phyloP scores from a whole-genome alignment of 2,113 vertebrate species.

The Spea multiplicata region DNA sequence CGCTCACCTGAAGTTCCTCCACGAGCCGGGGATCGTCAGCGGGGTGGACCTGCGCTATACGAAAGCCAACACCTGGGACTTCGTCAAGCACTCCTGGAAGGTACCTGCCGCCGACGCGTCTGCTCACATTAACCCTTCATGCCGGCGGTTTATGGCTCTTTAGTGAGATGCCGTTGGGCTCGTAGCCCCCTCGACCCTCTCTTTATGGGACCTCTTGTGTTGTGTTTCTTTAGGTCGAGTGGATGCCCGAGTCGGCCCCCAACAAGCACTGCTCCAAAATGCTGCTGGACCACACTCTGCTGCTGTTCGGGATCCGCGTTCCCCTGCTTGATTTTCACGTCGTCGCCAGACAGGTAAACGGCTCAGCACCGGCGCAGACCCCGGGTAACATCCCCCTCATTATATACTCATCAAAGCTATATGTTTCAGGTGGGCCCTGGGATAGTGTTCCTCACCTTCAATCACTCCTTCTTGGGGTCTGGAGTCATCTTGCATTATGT shows the following conservation, averaged over 20 bases:
- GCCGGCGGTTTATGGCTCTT: too few species aligned
- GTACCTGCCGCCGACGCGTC: constrained; percentile 49
- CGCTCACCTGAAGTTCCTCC: constrained; percentile 71
- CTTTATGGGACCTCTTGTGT: not conserved
- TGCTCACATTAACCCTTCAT: too few species aligned
- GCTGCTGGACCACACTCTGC: constrained; percentile 65
- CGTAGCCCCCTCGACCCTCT: too few species aligned
- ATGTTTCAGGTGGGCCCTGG: constrained; percentile 74
- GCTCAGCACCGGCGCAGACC: not conserved
- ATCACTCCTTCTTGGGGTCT: constrained; percentile 68
- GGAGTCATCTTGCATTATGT: constrained; percentile 75
- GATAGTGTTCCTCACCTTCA: constrained; percentile 70
- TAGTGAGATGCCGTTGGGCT: too few species aligned
- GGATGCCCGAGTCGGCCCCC: constrained; percentile 68
- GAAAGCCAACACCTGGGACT: constrained; percentile 68
- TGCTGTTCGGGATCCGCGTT: constrained; percentile 64
- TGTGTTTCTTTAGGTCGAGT: constrained; percentile 61
- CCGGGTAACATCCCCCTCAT: not conserved
- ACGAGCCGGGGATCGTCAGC: constrained; percentile 64
- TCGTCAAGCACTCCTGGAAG: constrained; percentile 76
- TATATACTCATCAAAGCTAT: too few species aligned
- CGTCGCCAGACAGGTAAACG: constrained; percentile 72
- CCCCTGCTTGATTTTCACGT: constrained; percentile 67
- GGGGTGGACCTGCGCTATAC: constrained; percentile 71
- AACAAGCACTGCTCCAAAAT: constrained; percentile 72